These are phyloP conservation scores for Plecotus auritus DNA, from an alignment of 2,113 vertebrate species.

Conservation along the genomic window DNA sequence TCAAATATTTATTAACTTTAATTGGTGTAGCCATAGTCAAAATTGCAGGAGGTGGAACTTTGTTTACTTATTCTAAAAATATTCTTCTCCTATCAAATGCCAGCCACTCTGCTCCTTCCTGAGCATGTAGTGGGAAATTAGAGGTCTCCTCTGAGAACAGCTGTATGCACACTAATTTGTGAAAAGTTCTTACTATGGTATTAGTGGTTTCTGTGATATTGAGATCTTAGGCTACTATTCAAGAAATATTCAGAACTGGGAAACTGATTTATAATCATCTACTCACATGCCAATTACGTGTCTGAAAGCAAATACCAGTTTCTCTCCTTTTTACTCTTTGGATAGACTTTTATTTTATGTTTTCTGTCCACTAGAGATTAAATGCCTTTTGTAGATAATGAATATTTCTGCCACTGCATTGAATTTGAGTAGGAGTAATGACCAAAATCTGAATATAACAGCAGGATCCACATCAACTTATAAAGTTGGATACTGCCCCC, in stretches of 20 bases:
- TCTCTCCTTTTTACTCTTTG: neutral
- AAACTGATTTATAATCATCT: neutral
- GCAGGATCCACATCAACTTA: neutral
- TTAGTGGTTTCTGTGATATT: neutral
- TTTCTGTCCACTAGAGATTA: neutral
- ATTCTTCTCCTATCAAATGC: conserved; percentile 24
- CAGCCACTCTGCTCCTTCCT: neutral
- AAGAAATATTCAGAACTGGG: neutral
- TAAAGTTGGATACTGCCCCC: neutral
- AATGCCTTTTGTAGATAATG: neutral
- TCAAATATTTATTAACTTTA: conserved; percentile 42
- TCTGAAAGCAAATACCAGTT: neutral
- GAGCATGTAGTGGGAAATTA: neutral
- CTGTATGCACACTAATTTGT: neutral
- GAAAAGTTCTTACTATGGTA: neutral
- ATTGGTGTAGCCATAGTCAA: neutral
- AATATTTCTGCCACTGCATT: neutral
- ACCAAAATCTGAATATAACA: conserved; percentile 24
- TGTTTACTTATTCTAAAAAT: conserved; percentile 37
- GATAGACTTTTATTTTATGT: neutral
- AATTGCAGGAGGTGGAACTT: neutral
- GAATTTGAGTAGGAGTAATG: conserved; percentile 17
- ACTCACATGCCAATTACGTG: neutral
- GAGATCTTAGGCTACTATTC: neutral
- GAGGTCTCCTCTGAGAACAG: neutral